Evolutionary conservation across 2,888 invertebrate species (phyloP), one percentile per base, ranked within the genome.

Genomic region (Lottia scabra): DNA sequence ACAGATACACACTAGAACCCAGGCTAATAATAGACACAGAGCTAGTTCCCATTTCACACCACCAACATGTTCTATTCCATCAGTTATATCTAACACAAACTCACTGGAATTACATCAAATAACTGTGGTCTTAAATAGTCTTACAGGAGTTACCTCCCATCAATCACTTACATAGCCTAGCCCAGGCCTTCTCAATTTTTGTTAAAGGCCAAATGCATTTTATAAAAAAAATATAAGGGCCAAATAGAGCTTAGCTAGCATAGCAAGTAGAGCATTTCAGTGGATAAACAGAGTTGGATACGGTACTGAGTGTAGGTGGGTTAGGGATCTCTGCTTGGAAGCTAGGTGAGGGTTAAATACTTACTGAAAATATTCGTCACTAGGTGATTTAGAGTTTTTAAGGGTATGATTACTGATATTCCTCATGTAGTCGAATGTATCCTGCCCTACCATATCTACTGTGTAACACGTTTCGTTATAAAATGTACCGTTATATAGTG

Each of bases 21-120:
- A 96, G 71, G 95, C 94, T 70, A 93, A 91, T 1, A 95, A 91
- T 15, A 96, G 91, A 87, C 94, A 95, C 4, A 92, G 89, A 4
- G 94, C 95, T 90, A 96, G 92, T 72, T 93, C 92, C 90, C 92
- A 92, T 44, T 83, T 83, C 2, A 88, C 74, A 0, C 77, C 81
- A 5, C 88, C 89, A 74, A 89, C 76, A 65, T 88, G 84, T 65
- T 88, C 84, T 6, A 89, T 77, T 8, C 89, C 89, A 19, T 83
- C 82, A 0, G 88, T 85, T 44, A 89, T 87, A 67, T 84, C 87
- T 75, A 90, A 78, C 38, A 89, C 89, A 74, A 83, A 87, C 68
- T 86, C 83, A 75, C 89, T 90, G 84, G 5, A 81, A 83, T 56
- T 30, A 30, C 30, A 38, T 38, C 38, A 38, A 38, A 38, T 38